These are phyloP conservation scores for Pongo pygmaeus DNA, from an alignment of 2,113 vertebrate species.

Conservation along the genomic window DNA sequence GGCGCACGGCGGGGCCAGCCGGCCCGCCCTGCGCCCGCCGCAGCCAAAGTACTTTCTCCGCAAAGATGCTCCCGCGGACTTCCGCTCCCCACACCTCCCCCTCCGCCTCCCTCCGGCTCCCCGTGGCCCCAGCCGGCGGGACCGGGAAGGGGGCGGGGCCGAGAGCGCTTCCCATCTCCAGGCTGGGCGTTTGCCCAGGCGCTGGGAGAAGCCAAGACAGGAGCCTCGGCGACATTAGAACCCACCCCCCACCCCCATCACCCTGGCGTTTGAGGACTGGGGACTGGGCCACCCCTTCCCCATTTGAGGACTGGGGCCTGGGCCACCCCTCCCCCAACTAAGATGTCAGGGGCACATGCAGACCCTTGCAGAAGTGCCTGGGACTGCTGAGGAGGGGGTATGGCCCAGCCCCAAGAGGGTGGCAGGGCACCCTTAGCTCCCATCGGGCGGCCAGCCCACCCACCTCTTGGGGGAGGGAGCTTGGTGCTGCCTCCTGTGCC, in stretches of 20 bases:
- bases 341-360: neutral
- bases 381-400: neutral
- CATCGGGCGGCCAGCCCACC: neutral
- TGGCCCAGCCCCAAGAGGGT: neutral
- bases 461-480: neutral
- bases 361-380: neutral
- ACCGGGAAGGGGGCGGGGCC: neutral
- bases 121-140: neutral
- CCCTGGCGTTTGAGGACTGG: neutral
- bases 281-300: neutral
- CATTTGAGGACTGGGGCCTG: neutral
- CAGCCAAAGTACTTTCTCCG: conserved; percentile 35
- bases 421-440: neutral
- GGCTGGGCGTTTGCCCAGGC: neutral
- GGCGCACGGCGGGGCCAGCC: neutral
- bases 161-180: neutral
- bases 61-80: neutral
- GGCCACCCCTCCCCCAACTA: neutral
- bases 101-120: neutral
- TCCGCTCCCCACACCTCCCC: neutral
- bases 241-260: neutral
- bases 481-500: too few relatives aligned
- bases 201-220: neutral
- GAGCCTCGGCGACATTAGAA: too few relatives aligned
- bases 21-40: neutral